Evolutionary conservation across 2,888 invertebrate genomes (phyloP), one percentile per base, ranked within the genome.

Genomic region (Rapana venosa): DNA sequence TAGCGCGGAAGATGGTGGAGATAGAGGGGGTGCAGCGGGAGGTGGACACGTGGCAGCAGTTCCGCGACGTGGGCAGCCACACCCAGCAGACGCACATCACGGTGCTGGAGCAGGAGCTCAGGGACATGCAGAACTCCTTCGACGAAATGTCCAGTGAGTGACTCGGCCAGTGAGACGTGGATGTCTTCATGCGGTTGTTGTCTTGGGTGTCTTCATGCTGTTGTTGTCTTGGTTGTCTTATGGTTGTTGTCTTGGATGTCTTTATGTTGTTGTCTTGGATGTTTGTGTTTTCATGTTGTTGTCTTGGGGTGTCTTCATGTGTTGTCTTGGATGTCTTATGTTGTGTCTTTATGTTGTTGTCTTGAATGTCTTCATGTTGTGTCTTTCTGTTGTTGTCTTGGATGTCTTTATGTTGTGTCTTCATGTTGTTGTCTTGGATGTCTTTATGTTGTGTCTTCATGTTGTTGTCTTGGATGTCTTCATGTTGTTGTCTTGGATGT

Each of bases 111-210:
- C 93, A 94, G 56, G 95, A 96, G 87, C 92, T 96, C 11, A 91
- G 92, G 8, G 96, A 96, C 91, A 94, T 96, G 95, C 94, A 95
- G 77, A 92, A 90, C 81, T 95, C 94, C 89, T 96, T 95, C 92
- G 94, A 94, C 88, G 95, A 95, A 88, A 96, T 96, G 95, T 93
- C 94, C 91, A 93, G 96, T 96, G 91, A 91, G 92, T 89, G 1
- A 0, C 13, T 70, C 47, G 8, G 2, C 47, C 47, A 5, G 47
- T 47, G 47, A 47, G 2, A 47, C 8, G 47, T 35, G 26, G 47
- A 32, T 30, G 47, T 47, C 47, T 2, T 47, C 8, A 47, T 47
- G 47, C 36, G 1, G 15, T 35, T 22, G n/a, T 13, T 66, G 26
- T n/a, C 5, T 20, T 66, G 35, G 30, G 22, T 66, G 22, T 58